A percentile compares a stretch with the other conserved stretches of the same genome.
Evolutionary conservation across 2,113 vertebrate species (phyloP).

Genomic region (Hyla sarda): DNA sequence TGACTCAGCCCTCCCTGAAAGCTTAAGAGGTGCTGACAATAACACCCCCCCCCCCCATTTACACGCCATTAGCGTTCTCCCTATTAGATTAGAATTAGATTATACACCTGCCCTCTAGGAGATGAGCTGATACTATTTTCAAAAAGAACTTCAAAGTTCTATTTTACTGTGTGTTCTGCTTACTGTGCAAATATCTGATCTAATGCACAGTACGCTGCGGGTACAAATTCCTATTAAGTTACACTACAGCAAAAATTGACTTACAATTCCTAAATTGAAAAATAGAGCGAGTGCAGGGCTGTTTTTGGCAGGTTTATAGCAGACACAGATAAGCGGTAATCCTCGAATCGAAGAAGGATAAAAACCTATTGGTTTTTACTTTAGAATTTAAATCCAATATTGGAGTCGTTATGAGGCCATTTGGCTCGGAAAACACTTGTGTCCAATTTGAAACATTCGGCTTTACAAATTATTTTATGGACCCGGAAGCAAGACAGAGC

Average conservation of each 20-base stretch:
- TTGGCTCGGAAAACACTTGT: neutral
- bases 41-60: neutral
- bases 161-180: slow-evolving; percentile 46
- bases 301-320: slow-evolving; percentile 46
- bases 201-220: slow-evolving; percentile 4
- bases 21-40: slow-evolving; percentile 2
- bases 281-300: slow-evolving; percentile 15
- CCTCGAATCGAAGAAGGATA: slow-evolving; percentile 18
- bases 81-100: slow-evolving; percentile 32
- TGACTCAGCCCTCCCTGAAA: neutral
- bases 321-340: slow-evolving; percentile 34
- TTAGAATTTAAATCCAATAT: slow-evolving; percentile 49
- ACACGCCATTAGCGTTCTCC: neutral
- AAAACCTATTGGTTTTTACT: slow-evolving; percentile 43
- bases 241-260: slow-evolving; percentile 50
- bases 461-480: neutral
- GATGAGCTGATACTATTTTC: slow-evolving; percentile 40
- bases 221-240: slow-evolving; percentile 54
- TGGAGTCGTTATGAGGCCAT: slow-evolving; percentile 32
- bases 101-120: slow-evolving; percentile 12
- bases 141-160: slow-evolving; percentile 35
- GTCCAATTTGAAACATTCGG: slow-evolving; percentile 41
- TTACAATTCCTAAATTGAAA: slow-evolving; percentile 55
- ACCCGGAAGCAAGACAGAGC: neutral
- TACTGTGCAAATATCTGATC: slow-evolving; percentile 45